Base-by-base conservation (phyloP, 2,797 vertebrate genomes). In the Megaceryle alcyon region DNA sequence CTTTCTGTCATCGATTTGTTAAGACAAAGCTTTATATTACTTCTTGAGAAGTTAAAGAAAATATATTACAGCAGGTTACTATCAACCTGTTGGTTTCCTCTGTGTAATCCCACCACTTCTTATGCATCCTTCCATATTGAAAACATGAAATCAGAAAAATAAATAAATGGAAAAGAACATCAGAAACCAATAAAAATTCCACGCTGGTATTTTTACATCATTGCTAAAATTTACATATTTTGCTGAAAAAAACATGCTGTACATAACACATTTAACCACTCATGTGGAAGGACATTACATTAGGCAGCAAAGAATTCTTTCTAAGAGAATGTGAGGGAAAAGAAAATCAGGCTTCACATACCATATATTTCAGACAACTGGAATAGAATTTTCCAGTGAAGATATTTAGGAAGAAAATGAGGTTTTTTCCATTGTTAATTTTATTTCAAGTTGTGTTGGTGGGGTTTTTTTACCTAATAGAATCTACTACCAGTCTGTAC, bases 401-500 rank as follows among this genome's bases (percentile, higher is more conserved):
- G 8, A 12, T 19, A 57, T 57, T 49, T 86, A 63, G 15, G 13
- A 66, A 66, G 29, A 78, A 88, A 73, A 31, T 15, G 25, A 13
- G 14, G 8, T 37, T 33, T 29, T 44, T 39, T 61, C 23, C 0
- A 5, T 29, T 49, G 3, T 28, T 60, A 2, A 21, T 75, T 86
- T 91, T 43, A 71, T 75, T 75, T 41, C 14, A 56, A 48, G 23
- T 23, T 3, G 7, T 0, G 0, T 0, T 46, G 20, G 20, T 10
- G 12, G 12, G 12, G 13, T 39, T 29, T 60, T 84, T 46, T 73
- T 29, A 31, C 16, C 7, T 56, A 16, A 10, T 35, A 63, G 14
- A 8, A 6, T 84, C 35, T 43, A 8, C 7, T 60, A 60, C 5
- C 2, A 23, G 8, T 68, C 11, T 56, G 13, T 56, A 43, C 8